phyloP scores from a whole-genome alignment of 1,140 invertebrate species.

The Caligus rogercresseyi region DNA sequence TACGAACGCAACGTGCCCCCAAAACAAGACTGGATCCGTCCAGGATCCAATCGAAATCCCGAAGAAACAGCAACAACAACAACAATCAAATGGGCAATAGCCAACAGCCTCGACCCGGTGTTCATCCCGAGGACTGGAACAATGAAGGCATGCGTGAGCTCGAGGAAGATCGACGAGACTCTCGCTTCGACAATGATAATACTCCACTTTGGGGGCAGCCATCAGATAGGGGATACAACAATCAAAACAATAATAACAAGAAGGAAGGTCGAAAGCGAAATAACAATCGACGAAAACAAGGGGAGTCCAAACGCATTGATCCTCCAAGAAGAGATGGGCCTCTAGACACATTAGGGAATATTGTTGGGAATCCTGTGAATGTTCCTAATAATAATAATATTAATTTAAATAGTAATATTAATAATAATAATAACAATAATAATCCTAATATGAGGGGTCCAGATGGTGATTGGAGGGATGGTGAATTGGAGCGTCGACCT shows the following conservation, averaged over 20 bases:
- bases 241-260: too few relatives aligned
- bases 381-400: neutral
- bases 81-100: neutral
- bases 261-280: neutral
- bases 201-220: neutral
- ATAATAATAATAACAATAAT: neutral
- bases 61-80: neutral
- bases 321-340: neutral
- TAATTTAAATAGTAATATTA: neutral
- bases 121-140: slow-evolving; percentile 16
- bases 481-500: neutral
- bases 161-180: neutral
- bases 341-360: neutral
- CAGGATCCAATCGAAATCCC: neutral
- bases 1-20: neutral
- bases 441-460: neutral
- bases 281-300: neutral
- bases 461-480: neutral
- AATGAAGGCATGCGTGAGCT: neutral
- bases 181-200: neutral
- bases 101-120: slow-evolving; percentile 7
- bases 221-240: neutral
- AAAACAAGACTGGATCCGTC: neutral
- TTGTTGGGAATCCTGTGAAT: neutral
- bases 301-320: neutral